A percentile compares a stretch with the other conserved stretches of the same genome.
Conservation (phyloP, 2,797 vertebrate genomes). For the Cossypha polioptera region DNA sequence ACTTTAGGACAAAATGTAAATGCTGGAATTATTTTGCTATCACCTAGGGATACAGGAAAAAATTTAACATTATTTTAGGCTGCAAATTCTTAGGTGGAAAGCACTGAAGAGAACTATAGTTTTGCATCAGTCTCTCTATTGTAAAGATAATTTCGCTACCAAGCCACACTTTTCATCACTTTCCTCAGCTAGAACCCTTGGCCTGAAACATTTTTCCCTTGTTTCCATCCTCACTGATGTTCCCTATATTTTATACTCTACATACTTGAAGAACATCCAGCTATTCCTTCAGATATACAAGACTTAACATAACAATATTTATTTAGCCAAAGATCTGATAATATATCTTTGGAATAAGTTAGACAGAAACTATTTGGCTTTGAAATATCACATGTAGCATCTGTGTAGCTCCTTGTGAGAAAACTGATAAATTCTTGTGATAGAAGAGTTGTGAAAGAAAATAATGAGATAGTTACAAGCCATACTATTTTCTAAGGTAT, state of each 20-base stretch:
- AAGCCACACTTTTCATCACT: neutral
- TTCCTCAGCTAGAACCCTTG: neutral
- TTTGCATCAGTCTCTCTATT: neutral
- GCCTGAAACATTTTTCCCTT: neutral
- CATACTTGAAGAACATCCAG: neutral
- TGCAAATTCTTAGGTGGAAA: neutral
- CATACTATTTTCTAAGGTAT: neutral
- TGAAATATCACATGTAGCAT: neutral
- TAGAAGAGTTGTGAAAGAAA: neutral
- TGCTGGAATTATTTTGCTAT: neutral
- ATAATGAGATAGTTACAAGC: neutral
- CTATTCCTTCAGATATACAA: neutral
- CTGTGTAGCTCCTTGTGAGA: neutral
- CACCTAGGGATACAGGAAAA: neutral
- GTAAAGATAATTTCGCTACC: neutral
- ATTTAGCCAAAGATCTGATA: neutral
- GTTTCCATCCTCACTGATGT: neutral
- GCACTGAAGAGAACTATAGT: neutral
- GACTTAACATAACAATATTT: neutral
- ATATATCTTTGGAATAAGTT: neutral
- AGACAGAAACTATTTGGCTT: conserved; percentile 4
- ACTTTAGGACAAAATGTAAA: neutral
- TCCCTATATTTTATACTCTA: neutral
- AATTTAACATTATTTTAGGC: neutral
- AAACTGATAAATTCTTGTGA: neutral